phyloP scores from a whole-genome alignment of 2,797 vertebrate species.

The Pangasius larnaudii region DNA sequence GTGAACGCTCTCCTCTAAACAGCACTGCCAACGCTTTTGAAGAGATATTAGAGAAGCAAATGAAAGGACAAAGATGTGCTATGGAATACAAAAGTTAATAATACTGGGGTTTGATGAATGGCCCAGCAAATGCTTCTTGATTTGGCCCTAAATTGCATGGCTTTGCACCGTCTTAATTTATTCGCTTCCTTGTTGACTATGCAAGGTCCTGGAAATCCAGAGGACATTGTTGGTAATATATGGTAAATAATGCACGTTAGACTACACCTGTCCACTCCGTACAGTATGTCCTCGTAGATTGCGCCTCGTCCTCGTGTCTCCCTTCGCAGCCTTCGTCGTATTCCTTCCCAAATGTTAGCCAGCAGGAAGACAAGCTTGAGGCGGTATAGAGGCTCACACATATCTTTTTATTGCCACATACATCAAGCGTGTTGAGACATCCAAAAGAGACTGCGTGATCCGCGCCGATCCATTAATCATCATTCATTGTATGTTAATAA shows the following conservation, averaged over 20 bases:
- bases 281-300: slow-evolving; percentile 54
- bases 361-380: slow-evolving; percentile 51
- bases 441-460: slow-evolving; percentile 81
- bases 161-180: slow-evolving; percentile 76
- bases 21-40: slow-evolving; percentile 76
- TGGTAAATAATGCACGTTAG: slow-evolving; percentile 67
- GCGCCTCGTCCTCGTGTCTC: slow-evolving; percentile 25
- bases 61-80: slow-evolving; percentile 80
- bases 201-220: slow-evolving; percentile 66
- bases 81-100: slow-evolving; percentile 82
- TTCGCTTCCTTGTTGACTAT: slow-evolving; percentile 72
- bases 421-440: slow-evolving; percentile 80
- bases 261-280: slow-evolving; percentile 55
- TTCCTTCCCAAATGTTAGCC: slow-evolving; percentile 54
- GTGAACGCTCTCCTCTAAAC: slow-evolving; percentile 69
- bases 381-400: slow-evolving; percentile 72
- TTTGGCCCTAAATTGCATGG: slow-evolving; percentile 79
- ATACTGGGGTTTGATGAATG: slow-evolving; percentile 81
- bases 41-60: slow-evolving; percentile 81
- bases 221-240: slow-evolving; percentile 65
- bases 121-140: slow-evolving; percentile 77
- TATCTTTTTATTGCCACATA: slow-evolving; percentile 82
- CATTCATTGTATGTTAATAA: slow-evolving; percentile 91
- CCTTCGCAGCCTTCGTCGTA: slow-evolving; percentile 24
- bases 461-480: slow-evolving; percentile 87